Evolutionary conservation across 37 sponge, comb jelly and placozoan species (phyloP).

Genomic region (Ephydatia muelleri): DNA sequence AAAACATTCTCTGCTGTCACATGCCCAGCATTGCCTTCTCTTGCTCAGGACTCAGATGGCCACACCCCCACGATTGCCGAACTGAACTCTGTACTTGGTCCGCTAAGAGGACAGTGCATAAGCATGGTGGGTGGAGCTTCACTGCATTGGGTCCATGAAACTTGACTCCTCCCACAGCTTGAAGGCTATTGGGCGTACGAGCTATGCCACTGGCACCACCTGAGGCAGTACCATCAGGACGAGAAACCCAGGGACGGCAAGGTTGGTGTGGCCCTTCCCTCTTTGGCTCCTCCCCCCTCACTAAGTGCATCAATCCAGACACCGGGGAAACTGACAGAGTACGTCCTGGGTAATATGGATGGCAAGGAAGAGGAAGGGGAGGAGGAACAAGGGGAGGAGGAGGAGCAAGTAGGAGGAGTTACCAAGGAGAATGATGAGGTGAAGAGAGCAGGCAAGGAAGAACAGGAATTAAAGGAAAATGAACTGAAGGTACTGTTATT

Average conservation of each 20-base stretch:
- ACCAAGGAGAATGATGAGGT: background rate
- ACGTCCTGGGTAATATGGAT: background rate
- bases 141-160: background rate
- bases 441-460: background rate
- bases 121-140: background rate
- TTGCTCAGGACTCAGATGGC: too few relatives aligned
- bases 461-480: background rate
- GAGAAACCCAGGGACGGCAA: background rate
- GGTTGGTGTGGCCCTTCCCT: background rate
- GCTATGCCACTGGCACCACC: conserved; percentile 53
- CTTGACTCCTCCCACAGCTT: conserved; percentile 35
- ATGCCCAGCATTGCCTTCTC: too few relatives aligned
- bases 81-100: too few relatives aligned
- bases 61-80: background rate
- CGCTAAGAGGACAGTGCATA: too few relatives aligned
- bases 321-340: conserved; percentile 2
- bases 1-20: background rate
- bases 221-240: conserved; percentile 77
- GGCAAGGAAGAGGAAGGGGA: too few relatives aligned
- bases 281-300: too few relatives aligned
- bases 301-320: too few relatives aligned
- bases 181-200: conserved; percentile 85
- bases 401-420: background rate
- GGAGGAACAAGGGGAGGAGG: background rate
- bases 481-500: conserved; percentile 3